Evolutionary conservation across 2,113 vertebrate species (phyloP).

Genomic region (Urocynchramus pylzowi): DNA sequence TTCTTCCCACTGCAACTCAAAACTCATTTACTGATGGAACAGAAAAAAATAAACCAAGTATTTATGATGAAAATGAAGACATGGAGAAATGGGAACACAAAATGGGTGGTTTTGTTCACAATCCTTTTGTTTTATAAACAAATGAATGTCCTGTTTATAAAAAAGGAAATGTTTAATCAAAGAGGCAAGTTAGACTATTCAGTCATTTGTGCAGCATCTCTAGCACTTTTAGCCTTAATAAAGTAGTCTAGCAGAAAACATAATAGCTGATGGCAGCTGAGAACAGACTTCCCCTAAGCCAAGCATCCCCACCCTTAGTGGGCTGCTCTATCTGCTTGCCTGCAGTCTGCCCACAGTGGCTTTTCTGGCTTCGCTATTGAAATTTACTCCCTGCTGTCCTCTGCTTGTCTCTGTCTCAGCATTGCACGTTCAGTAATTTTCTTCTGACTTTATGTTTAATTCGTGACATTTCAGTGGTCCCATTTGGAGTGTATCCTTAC

Average conservation of each 20-base stretch:
- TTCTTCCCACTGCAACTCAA: background rate
- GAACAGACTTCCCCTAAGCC: background rate
- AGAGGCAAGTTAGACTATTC: background rate
- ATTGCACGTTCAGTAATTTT: background rate
- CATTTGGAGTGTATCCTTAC: background rate
- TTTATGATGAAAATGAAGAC: background rate
- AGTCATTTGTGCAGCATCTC: background rate
- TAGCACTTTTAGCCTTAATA: background rate
- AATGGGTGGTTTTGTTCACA: background rate
- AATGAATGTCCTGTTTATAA: background rate
- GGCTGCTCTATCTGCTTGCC: background rate
- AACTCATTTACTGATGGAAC: background rate
- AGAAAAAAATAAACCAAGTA: background rate
- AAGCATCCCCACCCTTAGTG: background rate
- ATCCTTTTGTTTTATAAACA: background rate
- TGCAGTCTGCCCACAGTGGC: fast-evolving
- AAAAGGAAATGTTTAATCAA: background rate
- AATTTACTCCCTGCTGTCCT: background rate
- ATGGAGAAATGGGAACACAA: background rate
- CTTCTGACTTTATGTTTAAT: background rate
- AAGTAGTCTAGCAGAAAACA: background rate
- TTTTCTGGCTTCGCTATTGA: background rate
- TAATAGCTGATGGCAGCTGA: background rate
- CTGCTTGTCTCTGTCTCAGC: background rate
- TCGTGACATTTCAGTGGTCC: background rate